A percentile compares a stretch with the other conserved stretches of the same genome.
Conservation (phyloP, 2,888 invertebrate genomes). For the Cephus nigrinus region DNA sequence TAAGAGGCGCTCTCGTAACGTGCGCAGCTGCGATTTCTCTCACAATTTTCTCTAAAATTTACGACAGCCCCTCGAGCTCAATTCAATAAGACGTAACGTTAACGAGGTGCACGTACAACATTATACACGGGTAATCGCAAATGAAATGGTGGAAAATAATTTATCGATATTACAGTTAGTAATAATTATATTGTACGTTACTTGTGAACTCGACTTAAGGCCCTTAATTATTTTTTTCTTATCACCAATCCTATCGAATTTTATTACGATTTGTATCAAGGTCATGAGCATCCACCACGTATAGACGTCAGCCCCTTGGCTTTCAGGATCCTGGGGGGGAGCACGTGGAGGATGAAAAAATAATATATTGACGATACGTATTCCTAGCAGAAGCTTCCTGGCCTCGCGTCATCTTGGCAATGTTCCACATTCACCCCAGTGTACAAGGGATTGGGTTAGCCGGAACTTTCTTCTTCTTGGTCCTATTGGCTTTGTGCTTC, state of each 20-base stretch:
- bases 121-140: not conserved
- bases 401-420: not conserved
- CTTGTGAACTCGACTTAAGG: too few relatives aligned
- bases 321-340: not conserved
- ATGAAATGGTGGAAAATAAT: not conserved
- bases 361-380: not conserved
- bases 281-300: not conserved
- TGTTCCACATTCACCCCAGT: not conserved
- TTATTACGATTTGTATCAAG: not conserved
- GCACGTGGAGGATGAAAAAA: not conserved
- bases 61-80: not conserved
- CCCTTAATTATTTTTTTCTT: not conserved
- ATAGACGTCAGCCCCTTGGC: not conserved
- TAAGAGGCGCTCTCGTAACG: not conserved
- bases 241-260: not conserved
- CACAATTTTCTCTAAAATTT: not conserved
- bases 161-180: not conserved
- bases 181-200: too few relatives aligned
- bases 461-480: too few relatives aligned
- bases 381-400: not conserved
- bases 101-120: not conserved
- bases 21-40: not conserved
- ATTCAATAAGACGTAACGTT: not conserved
- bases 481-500: too few relatives aligned
- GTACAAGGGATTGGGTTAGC: not conserved